These are phyloP conservation scores for Trichosurus vulpecula DNA, from an alignment of 2,797 vertebrate genomes.

Conservation along the genomic window DNA sequence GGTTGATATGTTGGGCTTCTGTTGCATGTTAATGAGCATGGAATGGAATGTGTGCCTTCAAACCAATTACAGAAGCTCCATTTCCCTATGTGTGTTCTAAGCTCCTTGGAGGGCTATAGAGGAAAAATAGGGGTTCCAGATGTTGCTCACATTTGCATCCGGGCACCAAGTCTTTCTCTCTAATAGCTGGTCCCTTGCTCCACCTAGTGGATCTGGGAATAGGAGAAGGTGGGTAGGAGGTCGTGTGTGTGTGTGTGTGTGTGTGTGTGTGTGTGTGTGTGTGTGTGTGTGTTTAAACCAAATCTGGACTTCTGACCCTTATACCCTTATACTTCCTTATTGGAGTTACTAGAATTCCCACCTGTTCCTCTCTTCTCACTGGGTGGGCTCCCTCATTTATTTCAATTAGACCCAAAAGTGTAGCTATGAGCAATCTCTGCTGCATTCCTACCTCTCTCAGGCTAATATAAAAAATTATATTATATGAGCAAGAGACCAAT, in stretches of 20 bases:
- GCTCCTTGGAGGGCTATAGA: not conserved
- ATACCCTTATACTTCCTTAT: not conserved
- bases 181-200: slow-evolving; percentile 57
- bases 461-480: slow-evolving; percentile 41
- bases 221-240: not conserved
- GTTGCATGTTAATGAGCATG: slow-evolving; percentile 51
- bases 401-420: slow-evolving; percentile 37
- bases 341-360: not conserved
- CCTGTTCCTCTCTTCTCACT: slow-evolving; percentile 15
- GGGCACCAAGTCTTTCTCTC: not conserved
- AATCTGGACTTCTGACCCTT: slow-evolving; percentile 12
- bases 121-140: not conserved
- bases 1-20: slow-evolving; percentile 46
- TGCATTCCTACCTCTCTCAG: slow-evolving; percentile 43
- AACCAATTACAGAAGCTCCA: slow-evolving; percentile 35
- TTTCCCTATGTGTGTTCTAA: slow-evolving; percentile 7
- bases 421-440: slow-evolving; percentile 30
- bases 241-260: too few species aligned
- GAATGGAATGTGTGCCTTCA: slow-evolving; percentile 48
- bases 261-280: not conserved
- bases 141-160: not conserved
- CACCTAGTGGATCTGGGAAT: slow-evolving; percentile 66
- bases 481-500: slow-evolving; percentile 10
- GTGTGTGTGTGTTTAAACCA: not conserved
- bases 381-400: slow-evolving; percentile 47